phyloP scores from a whole-genome alignment of 2,888 invertebrate genomes.

The Rhingia campestris region DNA sequence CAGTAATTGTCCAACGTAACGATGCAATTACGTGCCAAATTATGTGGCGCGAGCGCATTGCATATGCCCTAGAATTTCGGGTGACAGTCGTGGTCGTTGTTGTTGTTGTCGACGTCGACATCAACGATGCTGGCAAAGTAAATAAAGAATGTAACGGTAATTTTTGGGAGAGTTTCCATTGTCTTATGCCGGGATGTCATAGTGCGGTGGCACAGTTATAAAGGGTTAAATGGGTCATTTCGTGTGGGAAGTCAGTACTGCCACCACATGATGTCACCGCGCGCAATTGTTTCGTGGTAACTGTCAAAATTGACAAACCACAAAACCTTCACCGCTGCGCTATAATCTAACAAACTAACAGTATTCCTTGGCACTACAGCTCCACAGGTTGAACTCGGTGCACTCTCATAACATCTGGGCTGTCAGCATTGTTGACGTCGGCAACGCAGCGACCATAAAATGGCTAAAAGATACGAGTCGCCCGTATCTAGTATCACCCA shows the following conservation, averaged over 20 bases:
- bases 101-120: no score
- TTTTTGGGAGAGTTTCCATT: slow-evolving; percentile 10
- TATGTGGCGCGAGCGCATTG: slow-evolving; percentile 21
- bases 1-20: slow-evolving; percentile 36
- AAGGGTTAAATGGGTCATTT: slow-evolving; percentile 48
- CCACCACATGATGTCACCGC: slow-evolving; percentile 31
- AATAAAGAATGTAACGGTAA: slow-evolving; percentile 3
- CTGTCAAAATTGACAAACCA: slow-evolving; percentile 64
- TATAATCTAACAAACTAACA: slow-evolving; percentile 2
- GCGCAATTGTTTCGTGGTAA: slow-evolving; percentile 43
- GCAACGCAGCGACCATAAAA: slow-evolving; percentile 45
- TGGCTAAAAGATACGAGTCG: slow-evolving; percentile 43
- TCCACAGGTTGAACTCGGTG: slow-evolving; percentile 8
- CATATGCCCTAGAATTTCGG: slow-evolving; percentile 46
- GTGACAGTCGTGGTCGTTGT: slow-evolving; percentile 17
- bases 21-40: slow-evolving; percentile 54
- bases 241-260: slow-evolving; percentile 55
- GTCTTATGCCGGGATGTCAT: neutral
- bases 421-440: slow-evolving; percentile 9
- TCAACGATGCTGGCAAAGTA: neutral
- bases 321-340: slow-evolving; percentile 3
- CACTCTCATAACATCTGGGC: slow-evolving; percentile 16
- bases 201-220: neutral
- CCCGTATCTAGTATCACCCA: slow-evolving; percentile 25
- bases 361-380: slow-evolving; percentile 30